Evolutionary conservation across 2,797 vertebrate genomes (phyloP), one percentile per base, ranked within the genome.

Genomic region (Macrochelys suwanniensis): DNA sequence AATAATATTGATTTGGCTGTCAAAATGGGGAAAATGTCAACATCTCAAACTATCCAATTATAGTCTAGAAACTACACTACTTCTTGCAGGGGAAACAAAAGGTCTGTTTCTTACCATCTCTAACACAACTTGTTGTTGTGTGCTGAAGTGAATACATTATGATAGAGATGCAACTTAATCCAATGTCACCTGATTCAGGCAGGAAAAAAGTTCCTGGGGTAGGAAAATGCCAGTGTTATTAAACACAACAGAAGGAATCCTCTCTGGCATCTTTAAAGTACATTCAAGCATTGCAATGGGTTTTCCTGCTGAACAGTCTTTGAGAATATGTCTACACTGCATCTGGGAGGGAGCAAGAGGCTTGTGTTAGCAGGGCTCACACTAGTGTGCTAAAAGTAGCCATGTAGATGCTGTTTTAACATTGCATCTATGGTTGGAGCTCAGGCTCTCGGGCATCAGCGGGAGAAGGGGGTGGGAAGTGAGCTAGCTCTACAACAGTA

Each of bases 1-100:
- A 96, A 95, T 95, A 97, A 89, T 87, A 96, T 90, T 90, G 90
- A 96, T 97, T 97, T 97, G 89, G n/a, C 88, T 97, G 91, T 96
- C 89, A 97, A 95, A 95, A 95, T 77, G 65, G 81, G 85, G 82
- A 95, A 95, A 96, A 97, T 85, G 59, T 92, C 96, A 97, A 65
- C 93, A 94, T 92, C 84, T 96, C 91, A 95, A 93, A 90, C 57
- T 91, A 88, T 82, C 91, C 84, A 85, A 91, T 95, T 97, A 93
- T 97, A 83, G 54, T 82, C 90, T 95, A 94, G 87, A 94, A 97
- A 95, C 88, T 80, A 92, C 79, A 88, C 68, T 91, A 86, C 80
- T 92, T 90, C 91, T 97, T 92, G 26, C 37, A 94, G 79, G 53
- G 78, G 80, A 91, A 96, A 93, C 93, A 71, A 80, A 89, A 88